phyloP scores from a whole-genome alignment of 30 jellyfish, hydroid and myxozoan genomes.

The Pseudorhiza aurosa region DNA sequence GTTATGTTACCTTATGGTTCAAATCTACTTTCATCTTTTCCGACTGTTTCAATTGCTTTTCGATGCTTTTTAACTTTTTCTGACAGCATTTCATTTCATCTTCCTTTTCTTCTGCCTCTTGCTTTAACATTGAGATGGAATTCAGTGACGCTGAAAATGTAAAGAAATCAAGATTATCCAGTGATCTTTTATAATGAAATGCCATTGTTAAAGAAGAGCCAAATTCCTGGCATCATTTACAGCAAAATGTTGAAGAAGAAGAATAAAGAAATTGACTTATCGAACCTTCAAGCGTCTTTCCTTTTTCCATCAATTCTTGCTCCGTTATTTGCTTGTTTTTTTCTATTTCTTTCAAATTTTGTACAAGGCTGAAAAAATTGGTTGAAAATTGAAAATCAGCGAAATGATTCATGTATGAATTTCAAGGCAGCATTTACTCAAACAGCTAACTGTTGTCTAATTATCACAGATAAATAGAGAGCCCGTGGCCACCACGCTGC shows the following conservation, averaged over 20 bases:
- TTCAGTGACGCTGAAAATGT: conserved; percentile 26
- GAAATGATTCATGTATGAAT: too few relatives aligned
- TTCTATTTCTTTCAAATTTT: conserved; percentile 43
- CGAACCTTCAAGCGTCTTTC: conserved; percentile 43
- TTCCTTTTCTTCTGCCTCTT: conserved; percentile 7
- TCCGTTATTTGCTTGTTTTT: conserved; percentile 16
- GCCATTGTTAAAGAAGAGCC: too few relatives aligned
- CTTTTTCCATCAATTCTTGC: conserved; percentile 10
- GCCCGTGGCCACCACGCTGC: too few relatives aligned
- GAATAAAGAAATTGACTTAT: too few relatives aligned
- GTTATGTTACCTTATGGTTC: conserved; percentile 59
- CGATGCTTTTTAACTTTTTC: conserved; percentile 20
- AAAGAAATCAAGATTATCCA: not conserved
- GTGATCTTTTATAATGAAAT: too few relatives aligned
- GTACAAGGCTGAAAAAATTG: conserved; percentile 50
- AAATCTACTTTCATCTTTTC: conserved; percentile 48
- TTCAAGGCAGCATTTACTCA: too few relatives aligned
- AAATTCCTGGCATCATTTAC: too few relatives aligned
- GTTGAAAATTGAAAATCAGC: too few relatives aligned
- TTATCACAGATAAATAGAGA: too few relatives aligned
- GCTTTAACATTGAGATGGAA: conserved; percentile 11
- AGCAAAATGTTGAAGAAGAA: too few relatives aligned
- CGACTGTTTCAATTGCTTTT: conserved; percentile 28
- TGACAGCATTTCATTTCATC: conserved; percentile 14
- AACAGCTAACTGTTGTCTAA: too few relatives aligned